Base-by-base conservation (phyloP, 1,140 invertebrate genomes). In the Onthophagus taurus region DNA sequence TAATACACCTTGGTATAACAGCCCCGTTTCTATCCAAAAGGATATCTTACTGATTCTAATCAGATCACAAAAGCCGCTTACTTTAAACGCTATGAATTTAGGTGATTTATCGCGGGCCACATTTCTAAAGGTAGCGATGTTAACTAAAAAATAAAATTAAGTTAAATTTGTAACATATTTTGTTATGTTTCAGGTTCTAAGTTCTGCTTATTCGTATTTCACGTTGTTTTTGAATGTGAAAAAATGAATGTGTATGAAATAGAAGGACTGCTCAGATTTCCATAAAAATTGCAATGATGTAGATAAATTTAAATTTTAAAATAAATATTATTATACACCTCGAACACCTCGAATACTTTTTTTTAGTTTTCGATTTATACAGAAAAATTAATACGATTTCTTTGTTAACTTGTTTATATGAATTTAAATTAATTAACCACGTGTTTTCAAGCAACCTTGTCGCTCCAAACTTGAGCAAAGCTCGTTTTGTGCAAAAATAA, bases 161-260 rank as follows among this genome's bases (percentile, higher is more conserved):
- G 5, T 33, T 14, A 6, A 8, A 8, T 33, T 13, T 14, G 13
- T n/a, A 6, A 13, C n/a, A 17, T 7, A 36, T 16, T 36, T 34
- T 24, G 16, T 14, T 3, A 38, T 6, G 9, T 14, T 43, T 17
- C 36, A 59, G 57, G 57, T 59, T 26, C 23, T 59, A 20, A 56
- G 52, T 43, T 49, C 52, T 24, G 54, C 57, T 3, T 59, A 59
- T 48, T 59, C 56, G 3, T 55, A 51, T 34, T 57, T 57, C 35
- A 57, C 55, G 6, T 24, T 57, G 4, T 31, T 57, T 14, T 42
- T 57, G 13, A 57, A 55, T 20, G 44, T 57, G 31, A 55, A 57
- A 44, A 29, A 36, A 21, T 51, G 48, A 23, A n/a, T n/a, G n/a
- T n/a, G n/a, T n/a, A n/a, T n/a, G n/a, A n/a, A n/a, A n/a, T n/a